These are phyloP conservation scores for Pogonophryne albipinna DNA, from an alignment of 2,797 vertebrate genomes.

Conservation along the genomic window DNA sequence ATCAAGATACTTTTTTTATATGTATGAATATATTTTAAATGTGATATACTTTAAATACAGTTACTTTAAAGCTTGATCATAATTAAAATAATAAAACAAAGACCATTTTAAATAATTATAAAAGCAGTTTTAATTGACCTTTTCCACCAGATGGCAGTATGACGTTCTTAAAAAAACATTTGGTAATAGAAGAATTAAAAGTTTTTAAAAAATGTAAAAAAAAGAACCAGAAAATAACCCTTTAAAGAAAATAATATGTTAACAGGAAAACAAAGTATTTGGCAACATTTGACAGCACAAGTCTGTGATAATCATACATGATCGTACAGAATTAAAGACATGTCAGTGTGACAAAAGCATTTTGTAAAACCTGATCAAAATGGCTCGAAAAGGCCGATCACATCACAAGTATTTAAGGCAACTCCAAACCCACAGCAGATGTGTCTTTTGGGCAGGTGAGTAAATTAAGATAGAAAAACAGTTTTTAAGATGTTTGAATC, in stretches of 20 bases:
- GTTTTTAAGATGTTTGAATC: slow-evolving; percentile 2
- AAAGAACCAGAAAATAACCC: neutral
- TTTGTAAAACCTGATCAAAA: neutral
- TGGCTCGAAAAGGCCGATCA: neutral
- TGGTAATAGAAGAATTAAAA: neutral
- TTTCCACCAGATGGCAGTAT: slow-evolving; percentile 35
- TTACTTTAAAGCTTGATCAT: neutral
- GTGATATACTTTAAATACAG: neutral
- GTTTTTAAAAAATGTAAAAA: neutral
- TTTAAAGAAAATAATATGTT: neutral
- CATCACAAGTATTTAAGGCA: neutral
- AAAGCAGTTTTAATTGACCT: slow-evolving; percentile 30
- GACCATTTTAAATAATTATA: neutral
- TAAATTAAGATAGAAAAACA: neutral
- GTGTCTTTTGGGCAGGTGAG: slow-evolving; percentile 3
- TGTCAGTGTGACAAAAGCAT: neutral
- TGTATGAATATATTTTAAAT: neutral
- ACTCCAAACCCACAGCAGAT: slow-evolving; percentile 1
- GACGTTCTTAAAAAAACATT: neutral
- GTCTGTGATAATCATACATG: neutral
- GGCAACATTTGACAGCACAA: no score
- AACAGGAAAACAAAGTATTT: no score
- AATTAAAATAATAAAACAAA: neutral
- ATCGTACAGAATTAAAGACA: slow-evolving; percentile 4
- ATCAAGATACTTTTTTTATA: no score